phyloP scores from a whole-genome alignment of 2,888 invertebrate genomes.

The Orthonychiurus folsomi region DNA sequence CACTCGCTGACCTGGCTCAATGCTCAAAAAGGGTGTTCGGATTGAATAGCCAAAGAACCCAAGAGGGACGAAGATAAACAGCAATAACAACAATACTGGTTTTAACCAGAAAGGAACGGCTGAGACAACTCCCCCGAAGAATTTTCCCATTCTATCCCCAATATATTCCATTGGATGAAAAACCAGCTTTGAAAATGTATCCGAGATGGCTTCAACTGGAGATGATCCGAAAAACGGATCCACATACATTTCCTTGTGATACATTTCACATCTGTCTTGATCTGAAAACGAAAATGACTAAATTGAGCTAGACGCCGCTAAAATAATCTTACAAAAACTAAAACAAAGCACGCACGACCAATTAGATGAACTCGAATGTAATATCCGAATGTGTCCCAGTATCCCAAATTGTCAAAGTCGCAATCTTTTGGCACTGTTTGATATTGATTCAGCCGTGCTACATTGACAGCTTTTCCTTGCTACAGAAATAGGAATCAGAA shows the following conservation, averaged over 20 bases:
- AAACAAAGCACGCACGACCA: slow-evolving; percentile 22
- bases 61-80: slow-evolving; percentile 26
- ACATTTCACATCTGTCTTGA: slow-evolving; percentile 31
- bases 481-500: slow-evolving; percentile 20
- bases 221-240: slow-evolving; percentile 36
- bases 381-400: slow-evolving; percentile 20
- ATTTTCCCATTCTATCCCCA: slow-evolving; percentile 29
- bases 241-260: slow-evolving; percentile 27
- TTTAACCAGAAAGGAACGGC: slow-evolving; percentile 29
- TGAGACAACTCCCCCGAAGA: slow-evolving; percentile 24
- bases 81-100: slow-evolving; percentile 24
- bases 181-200: slow-evolving; percentile 23
- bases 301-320: not conserved
- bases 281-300: slow-evolving; percentile 17
- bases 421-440: slow-evolving; percentile 32
- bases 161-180: slow-evolving; percentile 30
- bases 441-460: slow-evolving; percentile 30
- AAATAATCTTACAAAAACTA: not conserved
- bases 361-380: slow-evolving; percentile 22
- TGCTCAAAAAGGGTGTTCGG: slow-evolving; percentile 27
- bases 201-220: slow-evolving; percentile 33
- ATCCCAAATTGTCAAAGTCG: slow-evolving; percentile 27
- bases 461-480: slow-evolving; percentile 27
- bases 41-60: slow-evolving; percentile 27
- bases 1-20: slow-evolving; percentile 22